Percentiles rank a stretch among this genome's conserved stretches.
Conservation (phyloP, 2,113 vertebrate genomes). For the Oophaga pumilio region DNA sequence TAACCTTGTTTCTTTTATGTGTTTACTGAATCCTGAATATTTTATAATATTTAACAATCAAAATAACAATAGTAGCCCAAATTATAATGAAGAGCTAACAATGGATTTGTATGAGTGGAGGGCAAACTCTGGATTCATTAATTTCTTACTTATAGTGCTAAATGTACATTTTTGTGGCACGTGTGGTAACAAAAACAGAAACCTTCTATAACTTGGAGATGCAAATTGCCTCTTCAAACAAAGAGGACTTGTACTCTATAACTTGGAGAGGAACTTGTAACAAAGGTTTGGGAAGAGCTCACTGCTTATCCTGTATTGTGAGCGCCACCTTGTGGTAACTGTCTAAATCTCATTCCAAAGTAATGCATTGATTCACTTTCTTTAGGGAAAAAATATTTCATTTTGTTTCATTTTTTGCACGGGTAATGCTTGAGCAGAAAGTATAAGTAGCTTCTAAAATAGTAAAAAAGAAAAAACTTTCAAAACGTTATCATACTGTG, state of each 20-base stretch:
- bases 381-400: not conserved
- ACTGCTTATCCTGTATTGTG: not conserved
- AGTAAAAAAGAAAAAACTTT: not conserved
- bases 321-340: constrained; percentile 25
- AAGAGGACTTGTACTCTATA: too few relatives aligned
- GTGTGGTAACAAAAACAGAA: too few relatives aligned
- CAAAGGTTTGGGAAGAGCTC: not conserved
- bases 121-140: too few relatives aligned
- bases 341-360: not conserved
- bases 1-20: too few relatives aligned
- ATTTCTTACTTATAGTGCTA: too few relatives aligned
- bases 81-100: too few relatives aligned
- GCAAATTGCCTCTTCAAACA: too few relatives aligned
- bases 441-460: not conserved
- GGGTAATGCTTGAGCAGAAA: not conserved
- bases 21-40: too few relatives aligned
- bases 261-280: not conserved
- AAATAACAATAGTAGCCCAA: too few relatives aligned
- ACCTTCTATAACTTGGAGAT: not conserved
- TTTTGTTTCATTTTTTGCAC: not conserved
- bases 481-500: not conserved
- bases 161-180: too few relatives aligned
- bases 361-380: not conserved
- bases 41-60: too few relatives aligned
- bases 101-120: too few relatives aligned